Percentiles rank a stretch among this genome's conserved stretches.
phyloP scores from a whole-genome alignment of 2,113 vertebrate species.

The Oryctolagus cuniculus region mOryCun1.1 NC_091441.1:3419001-3419500 shows the following conservation, averaged over 20 bases:
- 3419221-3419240: neutral
- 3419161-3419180: neutral
- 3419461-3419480: no score
- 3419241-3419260: neutral
- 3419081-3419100: neutral
- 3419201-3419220: neutral
- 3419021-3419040: neutral
- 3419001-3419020: slow-evolving; percentile 3
- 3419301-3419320: neutral
- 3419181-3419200: neutral
- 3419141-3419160: slow-evolving; percentile 18
- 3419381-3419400: neutral
- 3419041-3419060: neutral
- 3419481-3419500: no score
- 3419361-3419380: neutral
- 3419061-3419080: neutral
- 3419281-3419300: neutral
- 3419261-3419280: neutral
- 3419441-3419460: no score
- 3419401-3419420: neutral
- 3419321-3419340: slow-evolving; percentile 4
- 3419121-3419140: neutral
- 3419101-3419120: neutral
- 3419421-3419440: neutral
- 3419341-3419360: neutral